Evolutionary conservation across 1,140 invertebrate genomes (phyloP).

Genomic region (Parapsyche elsis): DNA sequence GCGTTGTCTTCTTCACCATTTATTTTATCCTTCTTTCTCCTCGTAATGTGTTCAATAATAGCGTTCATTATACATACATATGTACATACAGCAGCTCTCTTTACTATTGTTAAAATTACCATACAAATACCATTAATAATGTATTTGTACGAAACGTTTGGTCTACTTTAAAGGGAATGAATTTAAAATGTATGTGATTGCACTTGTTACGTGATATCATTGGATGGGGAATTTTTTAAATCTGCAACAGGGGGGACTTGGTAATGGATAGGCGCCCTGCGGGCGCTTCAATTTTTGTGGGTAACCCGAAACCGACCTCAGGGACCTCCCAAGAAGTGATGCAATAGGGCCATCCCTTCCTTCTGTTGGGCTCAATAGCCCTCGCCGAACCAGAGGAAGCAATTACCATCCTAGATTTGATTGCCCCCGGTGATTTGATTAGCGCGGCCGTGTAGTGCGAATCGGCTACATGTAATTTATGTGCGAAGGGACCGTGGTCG

Average conservation of each 20-base stretch:
- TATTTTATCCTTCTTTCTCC: background rate
- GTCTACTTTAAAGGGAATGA: no score
- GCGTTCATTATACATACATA: background rate
- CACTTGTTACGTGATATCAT: no score
- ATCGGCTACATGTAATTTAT: slow-evolving; percentile 33
- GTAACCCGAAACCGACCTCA: slow-evolving; percentile 8
- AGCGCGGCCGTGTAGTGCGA: slow-evolving; percentile 28
- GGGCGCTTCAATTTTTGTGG: slow-evolving; percentile 11
- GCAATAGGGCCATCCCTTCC: slow-evolving; percentile 11
- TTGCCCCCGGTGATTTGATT: slow-evolving; percentile 43
- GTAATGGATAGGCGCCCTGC: background rate
- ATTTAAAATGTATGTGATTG: no score
- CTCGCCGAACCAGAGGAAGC: slow-evolving; percentile 4
- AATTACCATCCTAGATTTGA: slow-evolving; percentile 36
- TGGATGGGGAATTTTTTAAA: no score
- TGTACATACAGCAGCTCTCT: no score
- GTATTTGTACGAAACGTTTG: no score
- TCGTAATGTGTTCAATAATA: background rate
- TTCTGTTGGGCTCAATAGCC: background rate
- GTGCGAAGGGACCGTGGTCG: slow-evolving; percentile 36
- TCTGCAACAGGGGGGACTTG: background rate
- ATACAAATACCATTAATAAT: no score
- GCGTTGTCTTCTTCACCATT: background rate
- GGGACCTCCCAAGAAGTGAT: slow-evolving; percentile 26
- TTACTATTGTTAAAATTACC: no score